Base-by-base conservation (phyloP, 1,140 invertebrate species). In the Scaptodrosophila lebanonensis region DNA sequence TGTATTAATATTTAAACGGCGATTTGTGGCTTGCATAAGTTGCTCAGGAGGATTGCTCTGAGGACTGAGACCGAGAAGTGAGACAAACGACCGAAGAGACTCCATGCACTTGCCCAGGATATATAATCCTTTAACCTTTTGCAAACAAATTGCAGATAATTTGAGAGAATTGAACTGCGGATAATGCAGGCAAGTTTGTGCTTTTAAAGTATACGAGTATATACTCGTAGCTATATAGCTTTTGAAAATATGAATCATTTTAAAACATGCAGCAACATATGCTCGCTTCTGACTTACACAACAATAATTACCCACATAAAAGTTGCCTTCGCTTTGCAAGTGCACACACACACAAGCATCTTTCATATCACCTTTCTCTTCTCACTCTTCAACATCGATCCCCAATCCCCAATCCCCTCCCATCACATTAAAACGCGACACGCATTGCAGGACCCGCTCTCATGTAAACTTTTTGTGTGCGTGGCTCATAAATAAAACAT, bases 401-500 rank as follows among this genome's bases (percentile, higher is more conserved):
- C 1, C 7, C 8, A 5, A n/a, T 9, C 12, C 11, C 4, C 2
- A 13, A 20, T 3, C 7, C 22, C n/a, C 7, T 35, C 17, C 42
- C 13, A n/a, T 39, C 45, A 29, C 59, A 62, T 62, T 62, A 58
- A 62, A 58, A 62, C 59, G 45, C 53, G 59, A 36, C 53, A 30
- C 59, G 59, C 59, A 58, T 57, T 62, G 53, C 56, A 39, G 33
- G 35, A 18, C 25, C 52, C n/a, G n/a, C n/a, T 38, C 44, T 33
- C 22, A 58, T 62, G 59, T 44, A 49, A 57, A 62, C 32, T 57
- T 49, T 57, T 12, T 27, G 4, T 16, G 1, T 9, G 43, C 52
- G 45, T 52, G 64, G 49, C 73, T 82, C 75, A 79, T 82, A 79
- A 82, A 82, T 79, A 73, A 79, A 73, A 79, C 75, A 79, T 82